These are phyloP conservation scores for Argyresthia albistria DNA, from an alignment of 2,888 invertebrate species.

Conservation along the genomic window DNA sequence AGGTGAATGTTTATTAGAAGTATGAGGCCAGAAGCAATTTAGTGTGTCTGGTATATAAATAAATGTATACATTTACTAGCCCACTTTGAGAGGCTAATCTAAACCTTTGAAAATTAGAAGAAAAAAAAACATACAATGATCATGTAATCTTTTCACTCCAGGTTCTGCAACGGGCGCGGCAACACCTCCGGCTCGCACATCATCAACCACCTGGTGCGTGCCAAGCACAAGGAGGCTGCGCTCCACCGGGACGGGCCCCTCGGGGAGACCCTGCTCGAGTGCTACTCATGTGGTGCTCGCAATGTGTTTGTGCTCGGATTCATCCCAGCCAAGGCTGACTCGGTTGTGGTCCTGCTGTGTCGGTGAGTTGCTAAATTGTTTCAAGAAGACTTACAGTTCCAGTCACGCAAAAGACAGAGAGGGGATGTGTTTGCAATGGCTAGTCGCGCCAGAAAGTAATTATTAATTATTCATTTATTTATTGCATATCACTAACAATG, in stretches of 20 bases:
- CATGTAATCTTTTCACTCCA: slow-evolving; percentile 13
- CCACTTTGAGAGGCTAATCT: too few species aligned
- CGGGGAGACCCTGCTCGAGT: slow-evolving; percentile 97
- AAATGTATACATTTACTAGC: too few species aligned
- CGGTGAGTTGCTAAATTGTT: slow-evolving; percentile 59
- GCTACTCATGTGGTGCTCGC: slow-evolving; percentile 98
- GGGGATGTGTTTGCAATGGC: too few species aligned
- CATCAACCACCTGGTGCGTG: slow-evolving; percentile 97
- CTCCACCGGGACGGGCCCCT: slow-evolving; percentile 97
- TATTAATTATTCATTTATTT: too few species aligned
- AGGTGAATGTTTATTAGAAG: too few species aligned
- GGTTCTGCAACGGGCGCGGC: slow-evolving; percentile 98
- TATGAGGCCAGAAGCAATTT: too few species aligned
- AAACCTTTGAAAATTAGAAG: too few species aligned
- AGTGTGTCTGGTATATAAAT: too few species aligned
- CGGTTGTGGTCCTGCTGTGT: slow-evolving; percentile 96
- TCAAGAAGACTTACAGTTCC: background rate
- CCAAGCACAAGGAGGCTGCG: slow-evolving; percentile 99
- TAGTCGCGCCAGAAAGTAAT: too few species aligned
- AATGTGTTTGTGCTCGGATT: slow-evolving; percentile 99
- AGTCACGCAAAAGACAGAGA: too few species aligned
- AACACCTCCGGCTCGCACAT: slow-evolving; percentile 99
- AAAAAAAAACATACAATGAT: too few species aligned
- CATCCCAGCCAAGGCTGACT: slow-evolving; percentile 99
- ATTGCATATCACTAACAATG: too few species aligned